phyloP scores from a whole-genome alignment of 2,797 vertebrate species.

The Acanthurus leucopareius region DNA sequence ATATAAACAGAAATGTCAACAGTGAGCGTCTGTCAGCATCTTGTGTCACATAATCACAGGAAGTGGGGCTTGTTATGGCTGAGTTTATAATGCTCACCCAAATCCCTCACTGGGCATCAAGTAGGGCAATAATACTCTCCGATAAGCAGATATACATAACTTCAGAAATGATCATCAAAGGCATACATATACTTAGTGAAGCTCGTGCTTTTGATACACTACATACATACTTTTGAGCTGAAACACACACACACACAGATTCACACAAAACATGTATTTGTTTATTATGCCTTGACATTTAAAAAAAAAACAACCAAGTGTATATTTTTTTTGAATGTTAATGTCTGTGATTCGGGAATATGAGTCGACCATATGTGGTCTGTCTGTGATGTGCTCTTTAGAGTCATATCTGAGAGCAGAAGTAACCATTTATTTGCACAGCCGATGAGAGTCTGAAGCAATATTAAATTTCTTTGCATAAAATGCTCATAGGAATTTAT shows the following conservation, averaged over 20 bases:
- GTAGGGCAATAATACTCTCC: conserved; percentile 55
- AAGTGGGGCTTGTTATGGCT: conserved; percentile 63
- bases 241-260: conserved; percentile 37
- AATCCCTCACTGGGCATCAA: conserved; percentile 69
- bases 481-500: conserved; percentile 78
- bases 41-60: conserved; percentile 77
- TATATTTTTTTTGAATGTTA: conserved; percentile 75
- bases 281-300: conserved; percentile 86
- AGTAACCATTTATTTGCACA: conserved; percentile 79
- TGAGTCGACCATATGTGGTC: conserved; percentile 65
- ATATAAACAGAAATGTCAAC: conserved; percentile 85
- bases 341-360: conserved; percentile 66
- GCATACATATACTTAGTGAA: conserved; percentile 46
- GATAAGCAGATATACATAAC: conserved; percentile 66
- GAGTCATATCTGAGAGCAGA: conserved; percentile 76
- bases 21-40: conserved; percentile 73
- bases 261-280: conserved; percentile 53
- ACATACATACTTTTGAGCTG: conserved; percentile 13
- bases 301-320: conserved; percentile 75
- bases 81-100: conserved; percentile 70
- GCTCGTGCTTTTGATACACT: conserved; percentile 30
- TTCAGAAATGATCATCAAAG: conserved; percentile 63
- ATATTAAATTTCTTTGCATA: conserved; percentile 83
- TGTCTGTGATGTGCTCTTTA: conserved; percentile 79
- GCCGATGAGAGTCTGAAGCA: conserved; percentile 63